Evolutionary conservation across 2,113 vertebrate genomes (phyloP), one percentile per base, ranked within the genome.

Genomic region (Forbesichthys papilliferus): DNA sequence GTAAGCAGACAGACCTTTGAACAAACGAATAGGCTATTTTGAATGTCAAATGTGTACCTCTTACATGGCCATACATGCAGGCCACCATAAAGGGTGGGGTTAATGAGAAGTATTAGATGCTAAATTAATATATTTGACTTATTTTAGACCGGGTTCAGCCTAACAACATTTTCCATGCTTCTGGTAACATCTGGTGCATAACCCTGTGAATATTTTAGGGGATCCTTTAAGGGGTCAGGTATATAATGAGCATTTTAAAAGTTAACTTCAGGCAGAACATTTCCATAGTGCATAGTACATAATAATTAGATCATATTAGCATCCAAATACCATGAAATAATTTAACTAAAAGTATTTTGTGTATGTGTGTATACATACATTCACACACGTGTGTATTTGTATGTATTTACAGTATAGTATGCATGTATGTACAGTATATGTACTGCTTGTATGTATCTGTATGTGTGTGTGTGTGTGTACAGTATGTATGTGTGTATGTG

Each of bases 11-110:
- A 64, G 68, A 77, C 71, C 60, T 76, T 78, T 72, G 54, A 69
- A 73, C 27, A 64, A 64, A 64, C 55, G 75, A 78, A 75, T 67
- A 65, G 64, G 36, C 57, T 11, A 78, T 66, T 80, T 46, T 76
- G 12, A 71, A 85, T 75, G 72, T 78, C 55, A 57, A 51, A 34
- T 48, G 46, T 65, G 48, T 13, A 69, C 34, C 36, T 67, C 71
- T 33, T 48, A 14, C 48, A 48, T 18, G 63, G 12, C 48, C 27
- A 1, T 58, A 9, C 55, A 56, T 52, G 77, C 34, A 20, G 59
- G 53, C 46, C 3, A 12, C 56, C 61, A n/a, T 27, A 27, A 27
- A 53, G 56, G 61, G 16, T 36, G 11, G 48, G 33, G 48, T 51
- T 74, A 74, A 70, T 71, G 66, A 81, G 66, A 58, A 57, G 27